A percentile compares a stretch with the other conserved stretches of the same genome.
phyloP scores from a whole-genome alignment of 2,888 invertebrate genomes.

The Tetranychus truncatus region DNA sequence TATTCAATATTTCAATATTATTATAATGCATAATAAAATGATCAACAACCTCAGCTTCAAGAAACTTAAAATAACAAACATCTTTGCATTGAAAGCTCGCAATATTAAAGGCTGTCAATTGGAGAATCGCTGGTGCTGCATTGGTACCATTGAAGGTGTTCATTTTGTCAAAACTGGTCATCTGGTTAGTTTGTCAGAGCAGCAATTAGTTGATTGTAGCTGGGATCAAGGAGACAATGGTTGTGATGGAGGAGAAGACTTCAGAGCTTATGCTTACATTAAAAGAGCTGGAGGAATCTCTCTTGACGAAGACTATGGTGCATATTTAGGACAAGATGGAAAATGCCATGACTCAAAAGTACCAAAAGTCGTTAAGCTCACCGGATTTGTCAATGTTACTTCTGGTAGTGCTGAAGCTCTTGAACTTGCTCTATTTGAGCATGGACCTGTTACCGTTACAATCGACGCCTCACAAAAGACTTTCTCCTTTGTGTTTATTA shows the following conservation, averaged over 20 bases:
- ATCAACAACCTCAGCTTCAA: too few relatives aligned
- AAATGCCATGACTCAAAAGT: slow-evolving; percentile 38
- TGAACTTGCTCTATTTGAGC: slow-evolving; percentile 57
- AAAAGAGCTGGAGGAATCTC: slow-evolving; percentile 51
- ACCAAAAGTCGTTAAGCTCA: slow-evolving; percentile 30
- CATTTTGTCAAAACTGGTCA: slow-evolving; percentile 58
- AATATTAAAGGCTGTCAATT: slow-evolving; percentile 58
- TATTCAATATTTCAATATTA: too few relatives aligned
- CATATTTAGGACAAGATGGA: slow-evolving; percentile 43
- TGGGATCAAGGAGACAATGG: slow-evolving; percentile 94
- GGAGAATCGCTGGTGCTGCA: slow-evolving; percentile 55
- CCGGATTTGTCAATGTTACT: slow-evolving; percentile 69
- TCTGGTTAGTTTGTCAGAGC: slow-evolving; percentile 66
- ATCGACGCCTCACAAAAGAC: slow-evolving; percentile 74
- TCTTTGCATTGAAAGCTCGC: slow-evolving; percentile 50
- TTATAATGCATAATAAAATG: too few relatives aligned
- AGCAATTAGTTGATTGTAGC: slow-evolving; percentile 83
- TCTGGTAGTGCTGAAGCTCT: slow-evolving; percentile 51
- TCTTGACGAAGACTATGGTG: slow-evolving; percentile 73
- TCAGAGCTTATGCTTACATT: slow-evolving; percentile 78
- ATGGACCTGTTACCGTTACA: slow-evolving; percentile 68
- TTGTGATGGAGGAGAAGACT: slow-evolving; percentile 94
- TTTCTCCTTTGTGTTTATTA: slow-evolving; percentile 84
- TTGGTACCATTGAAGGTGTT: slow-evolving; percentile 79
- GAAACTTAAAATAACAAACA: slow-evolving; percentile 12